Evolutionary conservation across 37 sponge, comb jelly and placozoan genomes (phyloP).

Genomic region (Ianthella basta): DNA sequence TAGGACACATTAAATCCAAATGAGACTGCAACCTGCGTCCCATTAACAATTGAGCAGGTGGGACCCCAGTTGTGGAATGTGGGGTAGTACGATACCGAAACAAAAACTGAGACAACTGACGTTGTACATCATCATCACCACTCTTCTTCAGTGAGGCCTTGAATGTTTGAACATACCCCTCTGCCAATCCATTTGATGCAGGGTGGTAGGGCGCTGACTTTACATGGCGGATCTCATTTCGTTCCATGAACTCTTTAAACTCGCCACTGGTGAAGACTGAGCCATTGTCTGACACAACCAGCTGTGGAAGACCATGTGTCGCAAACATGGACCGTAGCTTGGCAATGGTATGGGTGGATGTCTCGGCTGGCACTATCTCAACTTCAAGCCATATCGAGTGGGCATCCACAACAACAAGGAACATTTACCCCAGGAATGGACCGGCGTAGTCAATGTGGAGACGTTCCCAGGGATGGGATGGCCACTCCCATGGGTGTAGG

Average conservation of each 20-base stretch:
- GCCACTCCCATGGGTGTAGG: conserved; percentile 54
- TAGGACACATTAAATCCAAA: conserved; percentile 12
- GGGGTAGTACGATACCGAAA: background rate
- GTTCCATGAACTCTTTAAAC: conserved; percentile 19
- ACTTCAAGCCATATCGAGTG: conserved; percentile 58
- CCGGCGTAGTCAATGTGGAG: conserved; percentile 53
- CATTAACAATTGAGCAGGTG: conserved; percentile 28
- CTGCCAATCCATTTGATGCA: conserved; percentile 30
- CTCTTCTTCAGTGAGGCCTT: conserved; percentile 34
- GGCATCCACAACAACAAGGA: conserved; percentile 44
- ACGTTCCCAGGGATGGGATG: conserved; percentile 50
- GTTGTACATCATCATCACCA: background rate
- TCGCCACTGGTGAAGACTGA: conserved; percentile 37
- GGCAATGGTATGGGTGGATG: conserved; percentile 33
- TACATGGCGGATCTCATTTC: conserved; percentile 41
- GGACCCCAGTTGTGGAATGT: background rate
- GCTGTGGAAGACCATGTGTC: conserved; percentile 41
- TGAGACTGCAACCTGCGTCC: background rate
- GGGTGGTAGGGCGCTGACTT: conserved; percentile 27
- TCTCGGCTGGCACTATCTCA: background rate
- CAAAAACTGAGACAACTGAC: background rate
- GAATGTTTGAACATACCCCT: conserved; percentile 25
- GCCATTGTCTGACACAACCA: conserved; percentile 62
- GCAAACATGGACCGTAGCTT: conserved; percentile 39
- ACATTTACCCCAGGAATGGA: conserved; percentile 30